A percentile compares a stretch with the other conserved stretches of the same genome.
These are phyloP conservation scores for Acanthosoma haemorrhoidale DNA, from an alignment of 2,888 invertebrate species.

Conservation along the genomic window DNA sequence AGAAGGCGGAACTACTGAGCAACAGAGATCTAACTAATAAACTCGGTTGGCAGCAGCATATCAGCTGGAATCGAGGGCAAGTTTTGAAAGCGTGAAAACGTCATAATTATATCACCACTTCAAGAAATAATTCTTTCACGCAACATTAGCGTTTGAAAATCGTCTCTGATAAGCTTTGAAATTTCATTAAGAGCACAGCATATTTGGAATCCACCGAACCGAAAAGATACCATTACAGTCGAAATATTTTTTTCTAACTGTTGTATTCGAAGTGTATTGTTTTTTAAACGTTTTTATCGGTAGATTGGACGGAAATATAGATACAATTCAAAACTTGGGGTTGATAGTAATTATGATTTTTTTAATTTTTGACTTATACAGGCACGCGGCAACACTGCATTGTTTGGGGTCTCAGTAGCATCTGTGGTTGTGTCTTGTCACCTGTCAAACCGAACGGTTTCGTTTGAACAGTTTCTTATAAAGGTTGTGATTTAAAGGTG, in stretches of 20 bases:
- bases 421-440: conserved; percentile 20
- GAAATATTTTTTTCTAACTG: too few species aligned
- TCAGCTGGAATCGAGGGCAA: conserved; percentile 18
- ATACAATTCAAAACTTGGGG: too few species aligned
- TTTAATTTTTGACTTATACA: not conserved
- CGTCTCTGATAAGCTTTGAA: too few species aligned
- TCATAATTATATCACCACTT: not conserved
- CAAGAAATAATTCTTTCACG: not conserved
- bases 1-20: not conserved
- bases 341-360: too few species aligned
- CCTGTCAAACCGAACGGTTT: conserved; percentile 20
- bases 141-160: not conserved
- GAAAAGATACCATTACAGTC: too few species aligned
- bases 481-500: not conserved
- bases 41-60: not conserved
- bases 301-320: too few species aligned
- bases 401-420: conserved; percentile 15
- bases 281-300: too few species aligned
- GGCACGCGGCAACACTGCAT: conserved; percentile 1
- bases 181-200: too few species aligned
- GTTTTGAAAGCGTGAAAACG: conserved; percentile 9
- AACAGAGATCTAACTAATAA: not conserved
- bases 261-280: too few species aligned
- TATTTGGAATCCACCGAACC: too few species aligned
- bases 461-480: not conserved